phyloP scores from a whole-genome alignment of 2,888 invertebrate species.

The Acanthosepion lycidas region DNA sequence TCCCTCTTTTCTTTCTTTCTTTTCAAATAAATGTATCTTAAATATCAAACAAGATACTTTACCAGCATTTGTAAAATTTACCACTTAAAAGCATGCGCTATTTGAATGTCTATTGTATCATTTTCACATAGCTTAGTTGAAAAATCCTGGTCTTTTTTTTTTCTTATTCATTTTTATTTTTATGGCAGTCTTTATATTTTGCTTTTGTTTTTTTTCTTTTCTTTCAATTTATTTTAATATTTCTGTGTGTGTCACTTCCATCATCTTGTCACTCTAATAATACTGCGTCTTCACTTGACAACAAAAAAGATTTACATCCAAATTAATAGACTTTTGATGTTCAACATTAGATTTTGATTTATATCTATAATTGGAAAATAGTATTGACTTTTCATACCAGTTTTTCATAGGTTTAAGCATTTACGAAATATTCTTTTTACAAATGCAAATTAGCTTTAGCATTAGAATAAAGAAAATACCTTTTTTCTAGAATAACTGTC shows the following conservation, averaged over 20 bases:
- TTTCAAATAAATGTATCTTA: neutral
- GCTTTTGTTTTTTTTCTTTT: neutral
- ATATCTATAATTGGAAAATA: neutral
- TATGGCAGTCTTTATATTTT: neutral
- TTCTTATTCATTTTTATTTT: neutral
- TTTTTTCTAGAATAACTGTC: neutral
- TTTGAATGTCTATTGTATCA: constrained; percentile 33
- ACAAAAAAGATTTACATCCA: neutral
- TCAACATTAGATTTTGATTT: neutral
- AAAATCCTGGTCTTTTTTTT: neutral
- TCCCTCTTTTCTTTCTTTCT: constrained; percentile 14
- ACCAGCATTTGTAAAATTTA: neutral
- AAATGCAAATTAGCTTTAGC: neutral
- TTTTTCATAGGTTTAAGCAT: neutral
- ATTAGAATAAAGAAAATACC: neutral
- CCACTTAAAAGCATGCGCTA: constrained; percentile 17
- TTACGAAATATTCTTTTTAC: neutral
- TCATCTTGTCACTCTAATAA: constrained; percentile 17
- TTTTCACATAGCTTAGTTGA: constrained; percentile 21
- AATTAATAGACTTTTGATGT: constrained; percentile 12
- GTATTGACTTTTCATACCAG: neutral
- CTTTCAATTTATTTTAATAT: neutral
- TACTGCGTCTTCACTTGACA: neutral
- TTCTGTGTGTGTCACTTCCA: neutral
- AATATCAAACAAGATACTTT: neutral